phyloP scores from a whole-genome alignment of 2,797 vertebrate species.

The Syngnathus rostellatus region DNA sequence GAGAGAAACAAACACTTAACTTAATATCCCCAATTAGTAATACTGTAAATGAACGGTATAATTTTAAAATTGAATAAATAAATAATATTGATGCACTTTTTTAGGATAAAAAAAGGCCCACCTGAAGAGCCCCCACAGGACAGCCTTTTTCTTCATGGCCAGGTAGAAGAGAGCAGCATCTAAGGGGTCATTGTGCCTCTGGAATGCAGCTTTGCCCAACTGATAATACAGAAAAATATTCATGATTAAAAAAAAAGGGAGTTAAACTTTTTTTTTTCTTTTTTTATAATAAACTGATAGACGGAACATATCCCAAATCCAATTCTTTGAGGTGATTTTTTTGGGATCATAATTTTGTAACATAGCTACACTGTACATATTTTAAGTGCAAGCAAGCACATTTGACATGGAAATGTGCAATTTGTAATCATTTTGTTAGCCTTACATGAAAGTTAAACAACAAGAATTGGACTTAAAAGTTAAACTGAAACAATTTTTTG shows the following conservation, averaged over 20 bases:
- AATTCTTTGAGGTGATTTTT: background rate
- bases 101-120: conserved; percentile 33
- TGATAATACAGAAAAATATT: conserved; percentile 40
- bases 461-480: background rate
- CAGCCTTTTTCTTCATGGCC: conserved; percentile 97
- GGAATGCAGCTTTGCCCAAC: conserved; percentile 95
- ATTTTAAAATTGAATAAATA: background rate
- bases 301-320: background rate
- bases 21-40: background rate
- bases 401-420: background rate
- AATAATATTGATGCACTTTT: background rate
- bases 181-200: conserved; percentile 90
- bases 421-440: background rate
- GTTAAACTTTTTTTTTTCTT: background rate
- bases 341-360: background rate
- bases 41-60: background rate
- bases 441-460: background rate
- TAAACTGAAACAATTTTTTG: background rate
- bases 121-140: conserved; percentile 98
- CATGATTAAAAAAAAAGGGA: background rate
- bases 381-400: background rate
- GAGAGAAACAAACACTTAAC: conserved; percentile 20
- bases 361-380: background rate
- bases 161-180: conserved; percentile 95
- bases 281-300: background rate